Percentiles rank a stretch among this genome's conserved stretches.
These are phyloP conservation scores for Hyperoplus lanceolatus DNA, from an alignment of 2,797 vertebrate genomes.

Conservation along the genomic window DNA sequence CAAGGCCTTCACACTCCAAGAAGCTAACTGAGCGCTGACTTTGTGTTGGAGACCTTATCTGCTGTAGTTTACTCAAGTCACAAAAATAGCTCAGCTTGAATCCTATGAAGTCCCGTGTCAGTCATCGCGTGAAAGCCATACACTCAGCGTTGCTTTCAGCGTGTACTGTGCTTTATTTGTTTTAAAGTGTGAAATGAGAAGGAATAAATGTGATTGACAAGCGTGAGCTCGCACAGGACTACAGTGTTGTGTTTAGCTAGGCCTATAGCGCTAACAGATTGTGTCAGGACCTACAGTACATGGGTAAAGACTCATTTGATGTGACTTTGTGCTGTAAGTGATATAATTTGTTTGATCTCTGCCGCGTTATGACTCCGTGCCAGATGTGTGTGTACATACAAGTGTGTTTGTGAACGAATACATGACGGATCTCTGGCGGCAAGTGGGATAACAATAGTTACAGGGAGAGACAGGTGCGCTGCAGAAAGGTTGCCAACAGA, in stretches of 20 bases:
- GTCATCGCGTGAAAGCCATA: slow-evolving; percentile 10
- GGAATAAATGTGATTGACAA: slow-evolving; percentile 4
- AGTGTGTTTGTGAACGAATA: slow-evolving; percentile 17
- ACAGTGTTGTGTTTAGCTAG: slow-evolving; percentile 43
- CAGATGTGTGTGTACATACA: slow-evolving; percentile 31
- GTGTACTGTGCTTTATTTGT: slow-evolving; percentile 5
- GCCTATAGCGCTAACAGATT: slow-evolving; percentile 49
- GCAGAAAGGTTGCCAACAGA: slow-evolving; percentile 29
- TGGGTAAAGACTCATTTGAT: slow-evolving; percentile 35
- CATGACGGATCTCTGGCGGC: slow-evolving; percentile 49
- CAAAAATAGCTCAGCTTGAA: background rate
- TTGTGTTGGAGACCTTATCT: background rate
- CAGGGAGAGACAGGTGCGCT: slow-evolving; percentile 57
- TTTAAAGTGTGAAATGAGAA: background rate
- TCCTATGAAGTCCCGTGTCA: slow-evolving; percentile 22
- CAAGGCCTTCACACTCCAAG: background rate
- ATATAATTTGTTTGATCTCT: slow-evolving; percentile 5
- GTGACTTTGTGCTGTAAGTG: slow-evolving; percentile 12
- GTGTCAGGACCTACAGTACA: slow-evolving; percentile 46
- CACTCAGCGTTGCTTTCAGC: slow-evolving; percentile 17
- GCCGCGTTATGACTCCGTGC: background rate
- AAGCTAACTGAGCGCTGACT: slow-evolving; percentile 3
- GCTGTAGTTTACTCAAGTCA: slow-evolving; percentile 26
- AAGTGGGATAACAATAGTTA: slow-evolving; percentile 61
- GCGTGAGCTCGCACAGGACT: background rate